Percentiles rank a stretch among this genome's conserved stretches.
Evolutionary conservation across 2,113 vertebrate genomes (phyloP).

Genomic region (Candoia aspera): DNA sequence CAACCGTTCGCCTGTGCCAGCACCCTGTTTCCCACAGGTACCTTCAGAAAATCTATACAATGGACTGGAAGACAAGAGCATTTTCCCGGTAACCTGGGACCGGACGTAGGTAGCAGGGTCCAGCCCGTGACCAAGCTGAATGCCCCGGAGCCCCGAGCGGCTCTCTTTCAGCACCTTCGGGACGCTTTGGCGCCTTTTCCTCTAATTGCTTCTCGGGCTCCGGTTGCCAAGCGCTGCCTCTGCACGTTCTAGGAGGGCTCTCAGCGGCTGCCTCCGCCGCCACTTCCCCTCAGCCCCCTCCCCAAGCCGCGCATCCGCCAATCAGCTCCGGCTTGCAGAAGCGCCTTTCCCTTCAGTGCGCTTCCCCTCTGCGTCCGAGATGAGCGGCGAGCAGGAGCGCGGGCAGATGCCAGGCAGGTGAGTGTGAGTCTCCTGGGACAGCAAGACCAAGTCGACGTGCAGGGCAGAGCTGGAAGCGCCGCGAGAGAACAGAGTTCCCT

Average conservation of each 20-base stretch:
- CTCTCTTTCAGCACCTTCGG: not conserved
- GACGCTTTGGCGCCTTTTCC: not conserved
- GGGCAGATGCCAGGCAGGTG: slow-evolving; percentile 37
- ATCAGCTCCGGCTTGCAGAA: not conserved
- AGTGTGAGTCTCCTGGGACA: not conserved
- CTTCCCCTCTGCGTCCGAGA: not conserved
- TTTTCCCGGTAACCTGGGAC: not conserved
- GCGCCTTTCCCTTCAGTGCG: not conserved
- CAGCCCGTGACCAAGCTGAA: not conserved
- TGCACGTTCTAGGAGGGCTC: not conserved
- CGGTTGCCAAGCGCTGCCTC: not conserved
- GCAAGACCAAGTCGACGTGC: not conserved
- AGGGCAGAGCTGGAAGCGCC: not conserved
- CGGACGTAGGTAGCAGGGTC: not conserved
- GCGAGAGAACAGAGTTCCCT: not conserved
- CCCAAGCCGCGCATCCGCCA: not conserved
- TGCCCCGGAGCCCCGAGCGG: not conserved
- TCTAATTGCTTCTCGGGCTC: not conserved
- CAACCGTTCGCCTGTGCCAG: not conserved
- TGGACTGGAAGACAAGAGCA: not conserved
- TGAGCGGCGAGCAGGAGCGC: slow-evolving; percentile 14
- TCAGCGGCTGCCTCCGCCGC: not conserved
- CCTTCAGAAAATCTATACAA: not conserved
- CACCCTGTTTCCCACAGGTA: not conserved
- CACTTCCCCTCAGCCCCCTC: not conserved